These are phyloP conservation scores for Pseudomyrmex sp. DNA, from an alignment of 1,140 invertebrate species.

Conservation along the genomic window DNA sequence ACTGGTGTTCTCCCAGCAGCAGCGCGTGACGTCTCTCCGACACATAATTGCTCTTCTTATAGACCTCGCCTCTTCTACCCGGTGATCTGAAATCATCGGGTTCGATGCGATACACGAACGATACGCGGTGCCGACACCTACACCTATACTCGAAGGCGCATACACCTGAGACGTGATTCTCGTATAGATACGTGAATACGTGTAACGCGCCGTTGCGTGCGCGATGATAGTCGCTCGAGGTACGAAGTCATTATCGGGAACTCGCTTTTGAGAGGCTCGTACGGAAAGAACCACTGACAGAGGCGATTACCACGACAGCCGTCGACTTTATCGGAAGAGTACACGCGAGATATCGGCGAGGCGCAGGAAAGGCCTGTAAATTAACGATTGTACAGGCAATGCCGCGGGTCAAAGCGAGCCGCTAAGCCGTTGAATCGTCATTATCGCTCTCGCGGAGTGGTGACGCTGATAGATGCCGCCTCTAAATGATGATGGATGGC, in stretches of 20 bases:
- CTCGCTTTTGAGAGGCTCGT: slow-evolving; percentile 45
- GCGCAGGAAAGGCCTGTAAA: slow-evolving; percentile 69
- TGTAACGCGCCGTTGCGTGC: slow-evolving; percentile 4
- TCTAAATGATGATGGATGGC: slow-evolving; percentile 82
- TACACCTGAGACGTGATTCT: background rate
- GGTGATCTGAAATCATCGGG: slow-evolving; percentile 38
- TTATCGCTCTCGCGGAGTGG: slow-evolving; percentile 76
- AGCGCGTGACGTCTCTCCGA: slow-evolving; percentile 1
- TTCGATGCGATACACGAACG: slow-evolving; percentile 10
- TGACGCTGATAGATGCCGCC: slow-evolving; percentile 77
- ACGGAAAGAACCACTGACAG: slow-evolving; percentile 53
- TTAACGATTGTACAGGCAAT: slow-evolving; percentile 72
- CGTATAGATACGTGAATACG: background rate
- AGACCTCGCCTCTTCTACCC: background rate
- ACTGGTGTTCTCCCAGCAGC: slow-evolving; percentile 50
- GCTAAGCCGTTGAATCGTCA: slow-evolving; percentile 78
- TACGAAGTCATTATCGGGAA: slow-evolving; percentile 49
- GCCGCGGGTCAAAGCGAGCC: slow-evolving; percentile 74
- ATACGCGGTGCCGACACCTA: background rate
- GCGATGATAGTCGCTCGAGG: slow-evolving; percentile 17
- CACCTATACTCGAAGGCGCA: background rate
- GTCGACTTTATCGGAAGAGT: slow-evolving; percentile 63
- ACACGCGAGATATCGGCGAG: slow-evolving; percentile 57
- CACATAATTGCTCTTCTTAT: slow-evolving; percentile 73
- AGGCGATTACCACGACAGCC: slow-evolving; percentile 49